Conservation (phyloP, 2,797 vertebrate genomes). For the Strix occidentalis region DNA sequence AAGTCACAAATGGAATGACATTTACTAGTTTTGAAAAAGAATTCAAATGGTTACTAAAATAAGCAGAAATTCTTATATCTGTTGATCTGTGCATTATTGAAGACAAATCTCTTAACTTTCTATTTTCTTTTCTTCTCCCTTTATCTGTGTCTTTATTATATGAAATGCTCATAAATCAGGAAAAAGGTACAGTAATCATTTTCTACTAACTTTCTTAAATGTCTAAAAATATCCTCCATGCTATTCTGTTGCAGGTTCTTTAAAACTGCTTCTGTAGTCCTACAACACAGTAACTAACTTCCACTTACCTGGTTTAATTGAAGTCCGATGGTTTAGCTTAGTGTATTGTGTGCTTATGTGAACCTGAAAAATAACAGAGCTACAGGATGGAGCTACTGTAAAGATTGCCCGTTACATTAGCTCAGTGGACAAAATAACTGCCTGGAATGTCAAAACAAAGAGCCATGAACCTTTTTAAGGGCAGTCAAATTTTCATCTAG, state of each 20-base stretch:
- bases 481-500: constrained; percentile 10
- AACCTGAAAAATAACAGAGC: neutral
- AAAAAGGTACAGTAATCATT: constrained; percentile 86
- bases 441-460: constrained; percentile 7
- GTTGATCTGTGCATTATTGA: constrained; percentile 41
- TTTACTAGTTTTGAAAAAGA: constrained; percentile 7
- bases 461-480: neutral
- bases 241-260: neutral
- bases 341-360: neutral
- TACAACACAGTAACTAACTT: neutral
- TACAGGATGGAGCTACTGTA: neutral
- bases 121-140: constrained; percentile 78
- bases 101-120: constrained; percentile 64
- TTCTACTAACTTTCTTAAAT: constrained; percentile 59
- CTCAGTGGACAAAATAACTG: neutral
- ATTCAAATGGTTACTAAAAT: neutral
- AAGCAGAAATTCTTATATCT: constrained; percentile 1
- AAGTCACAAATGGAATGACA: neutral
- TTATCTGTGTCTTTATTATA: constrained; percentile 76
- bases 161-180: constrained; percentile 86
- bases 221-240: neutral
- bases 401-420: neutral
- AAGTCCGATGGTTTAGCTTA: neutral
- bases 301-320: neutral
- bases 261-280: neutral